Evolutionary conservation across 2,888 invertebrate species (phyloP), one percentile per base, ranked within the genome.

Genomic region (Polia nebulosa): DNA sequence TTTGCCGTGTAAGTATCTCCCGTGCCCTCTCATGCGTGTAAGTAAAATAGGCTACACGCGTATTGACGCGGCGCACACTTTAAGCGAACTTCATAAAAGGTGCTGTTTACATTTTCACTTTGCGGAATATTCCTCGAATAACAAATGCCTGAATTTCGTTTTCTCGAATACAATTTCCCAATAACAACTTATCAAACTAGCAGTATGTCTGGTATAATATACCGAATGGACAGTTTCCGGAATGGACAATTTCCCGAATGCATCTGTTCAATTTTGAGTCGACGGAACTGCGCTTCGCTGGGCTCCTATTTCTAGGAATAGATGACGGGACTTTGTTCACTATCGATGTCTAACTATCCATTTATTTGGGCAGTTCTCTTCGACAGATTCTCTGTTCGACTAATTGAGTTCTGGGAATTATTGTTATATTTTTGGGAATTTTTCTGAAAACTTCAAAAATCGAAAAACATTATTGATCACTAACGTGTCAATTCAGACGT

Each of bases 1-100:
- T 62, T 70, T 65, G 36, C n/a, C 59, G 39, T 57, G 55, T 68
- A 71, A 67, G 63, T 70, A 69, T 62, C 55, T 72, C 60, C 25
- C 34, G 58, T 60, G 66, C 57, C 41, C 49, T 64, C 25, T 55
- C 72, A 80, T 64, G 72, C 72, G 82, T 80, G 76, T 76, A 79
- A 76, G 72, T 80, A 72, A 76, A 67, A 75, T 72, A 63, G 58
- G 72, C 56, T 56, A 66, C 71, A 61, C 67, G 63, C 36, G 47
- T 81, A 66, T 79, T 49, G 79, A 57, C 53, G 67, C 39, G 49
- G 52, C 27, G 41, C 59, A 61, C 47, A 63, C n/a, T 62, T 60
- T 58, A 65, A 29, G 20, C 45, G 9, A 51, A 57, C 34, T 55
- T 36, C 25, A 39, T 60, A 53, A 47, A 44, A 62, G 32, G 20